Percentiles rank a stretch among this genome's conserved stretches.
Conservation (phyloP, 2,113 vertebrate genomes). For the Psittacus erithacus region DNA sequence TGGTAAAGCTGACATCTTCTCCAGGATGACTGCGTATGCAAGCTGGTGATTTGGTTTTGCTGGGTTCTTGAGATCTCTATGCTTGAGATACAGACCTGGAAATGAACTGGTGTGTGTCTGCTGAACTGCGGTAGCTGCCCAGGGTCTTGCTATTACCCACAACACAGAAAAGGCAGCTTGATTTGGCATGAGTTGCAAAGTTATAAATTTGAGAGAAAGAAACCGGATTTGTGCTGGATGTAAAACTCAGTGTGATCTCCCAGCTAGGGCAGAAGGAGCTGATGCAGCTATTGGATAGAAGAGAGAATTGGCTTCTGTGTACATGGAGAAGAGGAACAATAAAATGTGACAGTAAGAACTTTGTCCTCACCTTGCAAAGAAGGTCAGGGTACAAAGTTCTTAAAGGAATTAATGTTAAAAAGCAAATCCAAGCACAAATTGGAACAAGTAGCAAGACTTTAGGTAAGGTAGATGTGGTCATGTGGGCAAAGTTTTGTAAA, state of each 20-base stretch:
- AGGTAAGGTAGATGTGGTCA: not conserved
- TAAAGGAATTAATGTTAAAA: constrained; percentile 29
- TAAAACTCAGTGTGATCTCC: not conserved
- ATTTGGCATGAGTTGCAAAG: not conserved
- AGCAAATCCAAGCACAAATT: not conserved
- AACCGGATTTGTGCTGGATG: not conserved
- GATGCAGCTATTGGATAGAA: not conserved
- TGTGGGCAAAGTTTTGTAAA: not conserved
- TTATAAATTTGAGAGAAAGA: constrained; percentile 6
- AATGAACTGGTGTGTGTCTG: not conserved
- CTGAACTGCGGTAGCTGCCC: not conserved
- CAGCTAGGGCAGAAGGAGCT: not conserved
- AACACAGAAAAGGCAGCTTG: not conserved
- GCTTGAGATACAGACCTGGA: not conserved
- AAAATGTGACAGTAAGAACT: not conserved
- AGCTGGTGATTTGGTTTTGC: not conserved
- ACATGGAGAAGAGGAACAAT: not conserved
- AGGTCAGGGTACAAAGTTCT: not conserved
- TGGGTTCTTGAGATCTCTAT: not conserved
- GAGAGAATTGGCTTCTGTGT: not conserved
- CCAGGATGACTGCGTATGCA: not conserved
- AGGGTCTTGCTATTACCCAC: not conserved
- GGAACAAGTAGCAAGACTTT: not conserved
- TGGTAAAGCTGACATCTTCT: not conserved
- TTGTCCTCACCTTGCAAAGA: not conserved